Evolutionary conservation across 2,113 vertebrate genomes (phyloP), one percentile per base, ranked within the genome.

Genomic region (Oryzias melastigma): DNA sequence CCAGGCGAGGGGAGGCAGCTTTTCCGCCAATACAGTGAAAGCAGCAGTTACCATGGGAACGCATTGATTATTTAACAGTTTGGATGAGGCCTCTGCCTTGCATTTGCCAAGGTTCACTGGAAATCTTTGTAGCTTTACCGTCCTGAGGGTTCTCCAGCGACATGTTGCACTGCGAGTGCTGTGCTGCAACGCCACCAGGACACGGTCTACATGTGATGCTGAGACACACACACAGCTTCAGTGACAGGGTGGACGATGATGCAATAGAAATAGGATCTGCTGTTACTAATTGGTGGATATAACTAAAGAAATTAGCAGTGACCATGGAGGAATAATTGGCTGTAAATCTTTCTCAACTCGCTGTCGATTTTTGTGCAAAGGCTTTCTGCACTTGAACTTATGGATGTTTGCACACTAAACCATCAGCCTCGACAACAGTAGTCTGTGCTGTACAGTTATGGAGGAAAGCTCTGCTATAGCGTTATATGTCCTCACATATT

Each of bases 31-130:
- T 88, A 52, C 71, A 0, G 62, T 56, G 62, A 55, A 13, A 68
- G 82, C 60, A 52, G 65, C 40, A 41, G 88, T 92, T 86, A 27
- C 87, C 85, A 91, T 91, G 84, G 87, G 70, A 90, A 89, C 88
- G 78, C 90, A 91, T 91, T 86, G 88, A 91, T 92, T 91, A 91
- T 92, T 92, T 92, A 92, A 89, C 87, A 84, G 62, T 86, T 89
- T 86, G 85, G 82, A 88, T 64, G 65, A 66, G 77, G 77, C 61
- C 45, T 62, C 80, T 71, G 77, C 66, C 82, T 58, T 58, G 67
- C 71, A 50, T 74, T 90, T 77, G 81, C 78, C 73, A 83, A 71
- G 81, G 79, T 89, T 87, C 76, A 72, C 75, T 71, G 77, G 81
- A 80, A 88, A 75, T 78, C 85, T 87, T 73, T 85, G 81, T 83